These are phyloP conservation scores for Onthophagus sagittarius DNA, from an alignment of 2,888 invertebrate genomes.

Conservation along the genomic window DNA sequence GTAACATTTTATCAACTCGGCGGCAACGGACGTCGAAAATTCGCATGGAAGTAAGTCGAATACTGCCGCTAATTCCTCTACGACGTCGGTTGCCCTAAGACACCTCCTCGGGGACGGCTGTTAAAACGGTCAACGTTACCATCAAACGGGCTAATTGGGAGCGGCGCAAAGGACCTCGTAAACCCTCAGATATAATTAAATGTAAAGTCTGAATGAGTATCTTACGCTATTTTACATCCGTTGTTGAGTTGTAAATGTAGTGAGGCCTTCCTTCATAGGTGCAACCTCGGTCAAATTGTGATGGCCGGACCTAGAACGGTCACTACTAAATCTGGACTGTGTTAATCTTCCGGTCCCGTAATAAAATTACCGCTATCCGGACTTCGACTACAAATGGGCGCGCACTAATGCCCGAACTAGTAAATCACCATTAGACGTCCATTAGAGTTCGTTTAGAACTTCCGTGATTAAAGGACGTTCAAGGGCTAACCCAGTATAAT, in stretches of 20 bases:
- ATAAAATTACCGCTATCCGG: slow-evolving; percentile 5
- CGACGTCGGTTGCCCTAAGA: not conserved
- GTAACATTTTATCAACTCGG: not conserved
- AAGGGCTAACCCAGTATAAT: not conserved
- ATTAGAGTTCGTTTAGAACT: not conserved
- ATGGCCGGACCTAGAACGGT: not conserved
- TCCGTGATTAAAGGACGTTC: slow-evolving; percentile 5
- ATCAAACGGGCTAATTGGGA: not conserved
- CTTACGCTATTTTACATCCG: not conserved
- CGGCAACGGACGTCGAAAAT: not conserved
- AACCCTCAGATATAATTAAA: not conserved
- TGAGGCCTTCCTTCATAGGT: not conserved
- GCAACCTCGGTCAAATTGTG: not conserved
- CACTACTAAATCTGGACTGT: not conserved
- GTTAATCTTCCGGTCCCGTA: slow-evolving; percentile 1
- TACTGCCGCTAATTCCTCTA: not conserved
- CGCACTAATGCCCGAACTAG: slow-evolving; percentile 4
- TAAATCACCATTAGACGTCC: slow-evolving; percentile 9
- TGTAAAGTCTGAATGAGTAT: not conserved
- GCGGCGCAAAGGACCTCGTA: not conserved
- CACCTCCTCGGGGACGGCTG: not conserved
- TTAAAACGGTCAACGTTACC: not conserved
- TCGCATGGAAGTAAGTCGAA: not conserved
- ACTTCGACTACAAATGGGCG: not conserved
- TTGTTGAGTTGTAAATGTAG: not conserved